phyloP scores from a whole-genome alignment of 1,140 invertebrate species.

The Calephelis virginiensis region DNA sequence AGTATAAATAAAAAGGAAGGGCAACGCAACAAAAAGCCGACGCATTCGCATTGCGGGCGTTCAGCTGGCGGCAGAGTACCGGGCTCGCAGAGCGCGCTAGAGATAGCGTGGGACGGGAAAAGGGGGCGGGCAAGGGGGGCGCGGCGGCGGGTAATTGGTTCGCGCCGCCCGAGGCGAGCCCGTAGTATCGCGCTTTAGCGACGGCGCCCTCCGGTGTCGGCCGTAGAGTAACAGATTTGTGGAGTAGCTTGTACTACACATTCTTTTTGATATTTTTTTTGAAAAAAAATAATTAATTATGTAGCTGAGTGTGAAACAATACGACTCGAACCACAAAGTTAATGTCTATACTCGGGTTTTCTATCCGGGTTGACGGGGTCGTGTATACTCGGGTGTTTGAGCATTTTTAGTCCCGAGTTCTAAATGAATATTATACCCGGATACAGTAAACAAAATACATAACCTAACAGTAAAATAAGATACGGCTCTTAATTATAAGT shows the following conservation, averaged over 20 bases:
- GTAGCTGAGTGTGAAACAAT: too few species aligned
- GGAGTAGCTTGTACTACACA: conserved; percentile 36
- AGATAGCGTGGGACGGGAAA: conserved; percentile 39
- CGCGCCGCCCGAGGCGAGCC: conserved; percentile 77
- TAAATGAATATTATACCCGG: too few species aligned
- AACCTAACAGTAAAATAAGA: too few species aligned
- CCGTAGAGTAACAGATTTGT: conserved; percentile 35
- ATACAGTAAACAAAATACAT: too few species aligned
- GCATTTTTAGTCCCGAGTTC: too few species aligned
- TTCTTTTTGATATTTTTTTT: too few species aligned
- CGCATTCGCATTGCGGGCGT: conserved; percentile 69
- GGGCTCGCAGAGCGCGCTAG: conserved; percentile 51
- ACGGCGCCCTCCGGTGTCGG: conserved; percentile 74
- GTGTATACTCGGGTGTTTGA: too few species aligned
- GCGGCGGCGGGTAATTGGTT: conserved; percentile 75
- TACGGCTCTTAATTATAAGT: too few species aligned
- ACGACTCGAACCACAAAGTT: too few species aligned
- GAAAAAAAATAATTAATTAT: too few species aligned
- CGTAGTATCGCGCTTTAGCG: conserved; percentile 80
- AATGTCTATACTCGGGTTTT: too few species aligned
- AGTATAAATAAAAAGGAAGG: not conserved
- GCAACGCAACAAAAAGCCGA: conserved; percentile 41
- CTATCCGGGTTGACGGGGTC: too few species aligned
- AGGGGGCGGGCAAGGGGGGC: conserved; percentile 42
- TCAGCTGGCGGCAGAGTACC: conserved; percentile 57